Conservation (phyloP, 2,888 invertebrate species). For the Brachyptera risi region DNA sequence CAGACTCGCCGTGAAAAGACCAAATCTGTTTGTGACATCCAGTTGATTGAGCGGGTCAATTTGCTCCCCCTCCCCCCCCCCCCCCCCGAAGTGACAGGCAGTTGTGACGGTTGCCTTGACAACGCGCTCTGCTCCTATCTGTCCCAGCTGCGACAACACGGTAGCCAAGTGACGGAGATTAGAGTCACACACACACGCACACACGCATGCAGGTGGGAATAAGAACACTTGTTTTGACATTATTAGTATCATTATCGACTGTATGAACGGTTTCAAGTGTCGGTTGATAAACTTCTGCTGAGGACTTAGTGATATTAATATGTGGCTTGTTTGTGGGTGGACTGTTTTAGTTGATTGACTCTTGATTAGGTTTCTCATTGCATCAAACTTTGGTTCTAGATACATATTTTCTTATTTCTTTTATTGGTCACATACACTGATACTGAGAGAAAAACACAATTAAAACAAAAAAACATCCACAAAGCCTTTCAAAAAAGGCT, state of each 20-base stretch:
- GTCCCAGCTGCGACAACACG: constrained; percentile 26
- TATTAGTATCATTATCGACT: constrained; percentile 5
- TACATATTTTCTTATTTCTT: too few relatives aligned
- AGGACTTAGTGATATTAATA: constrained; percentile 13
- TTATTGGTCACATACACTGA: too few relatives aligned
- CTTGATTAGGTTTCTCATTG: too few relatives aligned
- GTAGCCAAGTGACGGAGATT: background rate
- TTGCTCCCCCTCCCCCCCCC: too few relatives aligned
- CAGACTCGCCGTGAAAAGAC: too few relatives aligned
- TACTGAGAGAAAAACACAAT: too few relatives aligned
- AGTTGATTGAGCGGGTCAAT: constrained; percentile 27
- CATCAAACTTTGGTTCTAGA: too few relatives aligned
- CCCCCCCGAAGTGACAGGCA: constrained; percentile 9
- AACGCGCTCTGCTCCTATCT: constrained; percentile 6
- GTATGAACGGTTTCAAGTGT: constrained; percentile 7
- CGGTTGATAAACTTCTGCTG: too few relatives aligned
- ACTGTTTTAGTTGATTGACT: too few relatives aligned
- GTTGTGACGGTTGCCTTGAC: background rate
- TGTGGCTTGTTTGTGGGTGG: too few relatives aligned
- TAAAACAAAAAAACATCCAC: too few relatives aligned
- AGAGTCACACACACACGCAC: background rate
- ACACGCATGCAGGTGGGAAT: constrained; percentile 22
- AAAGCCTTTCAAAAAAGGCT: too few relatives aligned
- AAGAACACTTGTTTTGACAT: constrained; percentile 11
- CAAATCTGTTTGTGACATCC: constrained; percentile 22